Conservation (phyloP, 2,888 invertebrate species). For the Brachynemurus nebulosus region DNA sequence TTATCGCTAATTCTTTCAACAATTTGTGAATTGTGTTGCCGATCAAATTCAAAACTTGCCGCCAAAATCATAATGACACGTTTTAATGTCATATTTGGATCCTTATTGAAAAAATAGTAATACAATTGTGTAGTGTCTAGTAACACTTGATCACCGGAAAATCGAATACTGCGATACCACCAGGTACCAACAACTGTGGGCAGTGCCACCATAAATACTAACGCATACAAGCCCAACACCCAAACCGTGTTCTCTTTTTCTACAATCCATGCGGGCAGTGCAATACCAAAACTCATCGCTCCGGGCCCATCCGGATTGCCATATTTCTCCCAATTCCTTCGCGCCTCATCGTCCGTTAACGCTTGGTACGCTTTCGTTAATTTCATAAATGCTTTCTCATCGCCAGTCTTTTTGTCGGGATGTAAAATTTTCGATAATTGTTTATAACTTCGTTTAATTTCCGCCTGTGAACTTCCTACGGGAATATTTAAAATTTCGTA, state of each 20-base stretch:
- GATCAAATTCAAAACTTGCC: conserved; percentile 93
- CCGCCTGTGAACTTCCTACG: conserved; percentile 68
- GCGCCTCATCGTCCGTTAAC: conserved; percentile 92
- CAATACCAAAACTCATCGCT: conserved; percentile 98
- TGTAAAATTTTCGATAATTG: conserved; percentile 86
- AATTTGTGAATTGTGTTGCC: conserved; percentile 87
- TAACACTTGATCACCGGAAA: conserved; percentile 92
- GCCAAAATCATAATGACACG: conserved; percentile 93
- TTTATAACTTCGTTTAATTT: conserved; percentile 92
- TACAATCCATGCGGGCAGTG: conserved; percentile 98
- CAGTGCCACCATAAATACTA: conserved; percentile 96
- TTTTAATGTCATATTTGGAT: conserved; percentile 88
- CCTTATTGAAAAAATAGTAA: conserved; percentile 90
- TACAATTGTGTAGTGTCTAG: conserved; percentile 95
- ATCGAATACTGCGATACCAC: conserved; percentile 98
- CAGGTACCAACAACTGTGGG: conserved; percentile 81
- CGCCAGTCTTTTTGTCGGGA: conserved; percentile 96
- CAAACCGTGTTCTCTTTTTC: conserved; percentile 98
- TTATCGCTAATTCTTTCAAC: conserved; percentile 86
- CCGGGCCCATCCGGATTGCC: conserved; percentile 99
- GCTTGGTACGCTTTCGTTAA: conserved; percentile 90
- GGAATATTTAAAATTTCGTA: conserved; percentile 90
- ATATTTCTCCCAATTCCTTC: conserved; percentile 97
- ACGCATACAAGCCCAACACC: conserved; percentile 88
- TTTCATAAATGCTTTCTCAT: conserved; percentile 95